Percentiles rank a stretch among this genome's conserved stretches.
These are phyloP conservation scores for Drosophila auraria DNA, from an alignment of 1,140 invertebrate species.

Conservation along the genomic window DNA sequence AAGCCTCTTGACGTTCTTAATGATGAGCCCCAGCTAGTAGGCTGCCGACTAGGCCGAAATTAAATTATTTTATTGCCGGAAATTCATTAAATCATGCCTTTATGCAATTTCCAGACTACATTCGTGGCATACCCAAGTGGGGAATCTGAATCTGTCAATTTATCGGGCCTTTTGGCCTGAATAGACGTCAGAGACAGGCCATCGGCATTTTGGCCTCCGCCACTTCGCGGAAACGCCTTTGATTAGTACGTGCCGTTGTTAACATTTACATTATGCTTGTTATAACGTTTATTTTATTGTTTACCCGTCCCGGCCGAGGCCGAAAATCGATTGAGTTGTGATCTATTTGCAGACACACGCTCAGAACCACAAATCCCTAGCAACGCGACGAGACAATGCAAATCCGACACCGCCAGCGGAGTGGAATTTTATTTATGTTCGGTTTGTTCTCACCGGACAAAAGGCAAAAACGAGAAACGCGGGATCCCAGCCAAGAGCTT, in stretches of 20 bases:
- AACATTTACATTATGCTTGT: conserved; percentile 62
- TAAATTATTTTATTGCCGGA: conserved; percentile 83
- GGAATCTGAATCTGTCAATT: conserved; percentile 38
- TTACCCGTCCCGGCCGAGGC: conserved; percentile 16
- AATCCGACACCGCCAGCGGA: conserved; percentile 50
- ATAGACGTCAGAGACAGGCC: conserved; percentile 28
- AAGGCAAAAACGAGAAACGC: conserved; percentile 13
- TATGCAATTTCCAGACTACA: conserved; percentile 66
- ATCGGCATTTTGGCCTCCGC: conserved; percentile 45
- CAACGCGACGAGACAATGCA: conserved; percentile 49
- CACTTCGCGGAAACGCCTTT: conserved; percentile 35
- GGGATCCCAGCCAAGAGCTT: conserved; percentile 24
- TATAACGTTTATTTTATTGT: conserved; percentile 61
- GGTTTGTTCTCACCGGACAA: conserved; percentile 38
- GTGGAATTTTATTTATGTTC: conserved; percentile 65
- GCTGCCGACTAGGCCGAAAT: conserved; percentile 53
- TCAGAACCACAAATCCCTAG: conserved; percentile 45
- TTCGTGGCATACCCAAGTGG: conserved; percentile 58
- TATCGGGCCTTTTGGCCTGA: conserved; percentile 32
- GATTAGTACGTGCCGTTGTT: conserved; percentile 68
- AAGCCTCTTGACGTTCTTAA: conserved; percentile 76
- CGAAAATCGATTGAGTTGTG: conserved; percentile 38
- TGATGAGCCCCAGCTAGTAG: conserved; percentile 61
- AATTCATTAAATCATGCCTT: conserved; percentile 77
- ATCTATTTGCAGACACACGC: conserved; percentile 47